Base-by-base conservation (phyloP, 2,113 vertebrate species). In the Marmota flaviventris region DNA sequence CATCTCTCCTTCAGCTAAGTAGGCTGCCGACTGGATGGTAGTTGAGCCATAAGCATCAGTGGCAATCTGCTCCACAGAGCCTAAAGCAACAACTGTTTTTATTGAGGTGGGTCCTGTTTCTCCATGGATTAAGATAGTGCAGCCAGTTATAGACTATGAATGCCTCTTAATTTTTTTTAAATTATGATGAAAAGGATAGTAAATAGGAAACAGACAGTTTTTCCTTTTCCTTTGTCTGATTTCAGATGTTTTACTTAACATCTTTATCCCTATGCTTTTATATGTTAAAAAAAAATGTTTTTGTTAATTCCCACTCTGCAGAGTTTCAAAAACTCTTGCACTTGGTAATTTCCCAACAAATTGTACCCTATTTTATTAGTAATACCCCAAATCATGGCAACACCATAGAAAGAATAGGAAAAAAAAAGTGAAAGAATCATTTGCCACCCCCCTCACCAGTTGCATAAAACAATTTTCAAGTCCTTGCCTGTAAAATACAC, bases 271-370 rank as follows among this genome's bases (percentile, higher is more conserved):
- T 56, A 14, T 70, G 2, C 12, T 87, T 79, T 91, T 85, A 77
- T 77, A 8, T 32, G 11, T 93, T n/a, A 84, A 73, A 85, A 58
- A 85, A 58, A 27, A 39, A 69, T 58, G 4, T 1, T 48, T 65
- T 53, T 48, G 42, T 73, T 86, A 75, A 20, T 63, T 78, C 32
- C 22, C 0, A 22, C 0, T 12, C n/a, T 79, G 9, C 9, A 63
- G 18, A 42, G 48, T 84, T 84, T 88, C 32, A 76, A 48, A 77
- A 39, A 37, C 75, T 85, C 56, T 70, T 61, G 22, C 27, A 85
- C 73, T 90, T 91, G 7, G 24, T 58, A 69, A 9, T 78, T 86
- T 95, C 20, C 77, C 85, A 53, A 91, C 34, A 89, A 65, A 51
- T 37, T 82, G 1, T 58, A 88, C 48, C 8, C 27, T 17, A 84